A percentile compares a stretch with the other conserved stretches of the same genome.
These are phyloP conservation scores for Pangasius larnaudii DNA, from an alignment of 2,797 vertebrate genomes.

Conservation along the genomic window DNA sequence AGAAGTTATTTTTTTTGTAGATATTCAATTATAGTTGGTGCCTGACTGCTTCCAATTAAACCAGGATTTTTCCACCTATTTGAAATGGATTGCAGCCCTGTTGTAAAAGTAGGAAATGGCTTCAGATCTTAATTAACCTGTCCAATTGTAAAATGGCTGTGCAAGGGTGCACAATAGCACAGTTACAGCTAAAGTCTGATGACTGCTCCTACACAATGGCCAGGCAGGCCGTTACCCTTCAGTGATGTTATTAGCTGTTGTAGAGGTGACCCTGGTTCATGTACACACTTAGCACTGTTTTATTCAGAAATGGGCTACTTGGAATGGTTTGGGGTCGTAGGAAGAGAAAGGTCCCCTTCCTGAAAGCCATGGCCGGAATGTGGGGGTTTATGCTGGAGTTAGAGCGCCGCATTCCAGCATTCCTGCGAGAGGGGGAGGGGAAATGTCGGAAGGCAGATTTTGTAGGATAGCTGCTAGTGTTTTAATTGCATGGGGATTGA, in stretches of 20 bases:
- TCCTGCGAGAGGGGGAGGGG: constrained; percentile 53
- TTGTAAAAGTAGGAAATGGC: constrained; percentile 36
- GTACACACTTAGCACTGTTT: constrained; percentile 38
- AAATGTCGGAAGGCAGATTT: constrained; percentile 25
- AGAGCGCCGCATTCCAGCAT: constrained; percentile 61
- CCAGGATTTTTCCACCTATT: constrained; percentile 1
- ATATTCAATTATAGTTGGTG: constrained; percentile 26
- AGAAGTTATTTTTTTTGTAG: constrained; percentile 20
- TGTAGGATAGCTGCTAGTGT: constrained; percentile 21
- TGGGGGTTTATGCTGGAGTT: constrained; percentile 51
- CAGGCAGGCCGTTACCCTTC: constrained; percentile 37
- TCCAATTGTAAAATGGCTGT: constrained; percentile 37
- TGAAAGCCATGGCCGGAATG: constrained; percentile 53
- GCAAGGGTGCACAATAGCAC: constrained; percentile 40
- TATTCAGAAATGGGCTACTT: constrained; percentile 35
- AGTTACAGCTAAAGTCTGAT: constrained; percentile 39
- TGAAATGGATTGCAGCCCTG: constrained; percentile 21
- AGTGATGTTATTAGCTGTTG: constrained; percentile 45
- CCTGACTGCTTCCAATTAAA: constrained; percentile 27
- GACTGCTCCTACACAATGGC: constrained; percentile 35
- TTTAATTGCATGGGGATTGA: constrained; percentile 16
- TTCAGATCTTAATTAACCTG: constrained; percentile 51
- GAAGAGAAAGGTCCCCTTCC: constrained; percentile 48
- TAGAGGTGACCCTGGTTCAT: constrained; percentile 38
- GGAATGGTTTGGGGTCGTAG: constrained; percentile 31